A percentile compares a stretch with the other conserved stretches of the same genome.
Evolutionary conservation across 2,888 invertebrate genomes (phyloP).

Genomic region (Andrena bicolor): DNA sequence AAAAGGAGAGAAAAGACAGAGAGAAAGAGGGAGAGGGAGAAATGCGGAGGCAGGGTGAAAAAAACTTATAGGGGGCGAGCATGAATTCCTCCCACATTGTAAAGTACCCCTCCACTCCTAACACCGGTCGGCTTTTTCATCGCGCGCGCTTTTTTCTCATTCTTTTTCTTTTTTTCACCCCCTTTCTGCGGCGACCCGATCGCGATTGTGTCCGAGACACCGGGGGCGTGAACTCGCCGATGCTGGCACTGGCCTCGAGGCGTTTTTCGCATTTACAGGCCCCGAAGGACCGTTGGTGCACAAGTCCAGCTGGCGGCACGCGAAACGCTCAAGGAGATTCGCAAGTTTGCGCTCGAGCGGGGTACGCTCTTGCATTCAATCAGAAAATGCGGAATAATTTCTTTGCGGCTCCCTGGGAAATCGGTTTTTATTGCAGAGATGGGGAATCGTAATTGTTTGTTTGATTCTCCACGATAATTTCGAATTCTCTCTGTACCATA

Average conservation of each 20-base stretch:
- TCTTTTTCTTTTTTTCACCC: constrained; percentile 41
- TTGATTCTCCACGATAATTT: too few species aligned
- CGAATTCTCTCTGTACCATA: too few species aligned
- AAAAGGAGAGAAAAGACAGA: constrained; percentile 37
- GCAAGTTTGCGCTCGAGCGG: constrained; percentile 6
- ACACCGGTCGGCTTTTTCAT: constrained; percentile 73
- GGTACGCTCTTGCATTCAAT: too few species aligned
- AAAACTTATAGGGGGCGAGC: constrained; percentile 68
- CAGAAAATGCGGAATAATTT: too few species aligned
- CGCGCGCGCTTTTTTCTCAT: constrained; percentile 50
- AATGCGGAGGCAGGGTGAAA: constrained; percentile 51
- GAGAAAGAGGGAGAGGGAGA: constrained; percentile 47
- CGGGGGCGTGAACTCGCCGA: constrained; percentile 78
- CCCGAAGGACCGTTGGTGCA: constrained; percentile 66
- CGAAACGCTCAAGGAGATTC: constrained; percentile 43
- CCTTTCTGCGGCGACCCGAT: constrained; percentile 58
- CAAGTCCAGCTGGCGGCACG: constrained; percentile 63
- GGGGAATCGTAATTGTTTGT: too few species aligned
- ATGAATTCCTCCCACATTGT: constrained; percentile 80
- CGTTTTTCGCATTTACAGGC: constrained; percentile 73
- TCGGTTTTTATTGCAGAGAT: too few species aligned
- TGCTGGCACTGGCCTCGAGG: constrained; percentile 72
- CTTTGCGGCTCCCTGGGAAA: too few species aligned
- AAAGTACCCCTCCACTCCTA: constrained; percentile 67
- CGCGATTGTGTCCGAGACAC: constrained; percentile 77